A percentile compares a stretch with the other conserved stretches of the same genome.
Evolutionary conservation across 2,888 invertebrate species (phyloP).

Genomic region (Drosophila ezoana): DNA sequence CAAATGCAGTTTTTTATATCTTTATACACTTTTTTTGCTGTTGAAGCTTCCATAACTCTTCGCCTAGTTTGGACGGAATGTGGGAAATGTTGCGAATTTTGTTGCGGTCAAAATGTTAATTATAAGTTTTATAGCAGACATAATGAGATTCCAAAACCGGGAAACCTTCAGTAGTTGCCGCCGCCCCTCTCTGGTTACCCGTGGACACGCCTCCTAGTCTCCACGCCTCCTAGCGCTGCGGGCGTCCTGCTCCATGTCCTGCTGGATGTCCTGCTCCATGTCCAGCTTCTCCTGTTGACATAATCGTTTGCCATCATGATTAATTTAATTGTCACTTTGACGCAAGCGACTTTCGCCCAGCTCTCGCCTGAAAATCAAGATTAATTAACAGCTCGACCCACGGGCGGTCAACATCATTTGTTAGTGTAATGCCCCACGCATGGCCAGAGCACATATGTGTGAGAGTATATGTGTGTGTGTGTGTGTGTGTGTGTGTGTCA

Average conservation of each 20-base stretch:
- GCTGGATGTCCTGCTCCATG: constrained; percentile 7
- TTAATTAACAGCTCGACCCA: constrained; percentile 74
- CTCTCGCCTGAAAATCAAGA: constrained; percentile 66
- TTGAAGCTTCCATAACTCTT: constrained; percentile 9
- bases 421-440: constrained; percentile 31
- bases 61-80: neutral
- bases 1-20: neutral
- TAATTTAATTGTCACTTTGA: constrained; percentile 83
- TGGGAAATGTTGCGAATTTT: constrained; percentile 35
- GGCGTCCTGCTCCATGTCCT: constrained; percentile 33
- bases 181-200: no score
- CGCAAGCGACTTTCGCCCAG: constrained; percentile 47
- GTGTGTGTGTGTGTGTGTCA: neutral
- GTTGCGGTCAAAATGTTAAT: constrained; percentile 76
- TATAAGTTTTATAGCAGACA: constrained; percentile 72
- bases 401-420: constrained; percentile 80
- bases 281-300: constrained; percentile 68
- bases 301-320: constrained; percentile 81
- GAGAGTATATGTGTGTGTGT: neutral
- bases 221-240: constrained; percentile 28
- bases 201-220: constrained; percentile 3
- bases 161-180: neutral
- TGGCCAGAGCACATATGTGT: neutral
- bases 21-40: constrained; percentile 5
- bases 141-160: constrained; percentile 65